These are phyloP conservation scores for Ormyrus labotus DNA, from an alignment of 2,888 invertebrate genomes.

Conservation along the genomic window DNA sequence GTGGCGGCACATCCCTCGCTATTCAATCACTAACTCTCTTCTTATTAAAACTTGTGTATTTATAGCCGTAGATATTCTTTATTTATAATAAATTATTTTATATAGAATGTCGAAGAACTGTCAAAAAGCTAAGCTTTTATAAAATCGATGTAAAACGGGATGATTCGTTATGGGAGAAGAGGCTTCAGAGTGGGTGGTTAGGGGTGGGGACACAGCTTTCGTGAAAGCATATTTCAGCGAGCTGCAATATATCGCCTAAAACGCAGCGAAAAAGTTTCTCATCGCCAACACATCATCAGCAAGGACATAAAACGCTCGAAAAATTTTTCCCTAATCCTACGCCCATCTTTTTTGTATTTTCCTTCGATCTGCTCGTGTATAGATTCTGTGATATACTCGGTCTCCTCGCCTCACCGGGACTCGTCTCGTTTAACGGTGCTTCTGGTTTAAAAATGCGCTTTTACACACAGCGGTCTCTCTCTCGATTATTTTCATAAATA, in stretches of 20 bases:
- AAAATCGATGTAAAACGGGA: constrained; percentile 48
- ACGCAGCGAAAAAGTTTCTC: constrained; percentile 35
- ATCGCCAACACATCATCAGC: constrained; percentile 2
- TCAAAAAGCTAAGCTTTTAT: constrained; percentile 48
- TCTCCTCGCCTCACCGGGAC: no score
- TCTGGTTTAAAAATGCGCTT: no score
- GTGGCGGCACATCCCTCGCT: neutral
- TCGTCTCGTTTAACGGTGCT: no score
- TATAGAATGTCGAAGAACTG: constrained; percentile 28
- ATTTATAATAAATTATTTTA: constrained; percentile 25
- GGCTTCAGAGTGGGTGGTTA: neutral
- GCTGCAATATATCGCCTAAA: constrained; percentile 18
- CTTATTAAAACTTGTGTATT: constrained; percentile 7
- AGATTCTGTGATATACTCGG: neutral
- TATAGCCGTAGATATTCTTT: constrained; percentile 4
- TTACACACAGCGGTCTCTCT: neutral
- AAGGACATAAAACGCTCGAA: constrained; percentile 49
- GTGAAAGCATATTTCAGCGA: neutral
- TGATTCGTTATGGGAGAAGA: neutral
- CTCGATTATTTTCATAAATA: neutral
- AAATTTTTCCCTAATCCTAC: constrained; percentile 6
- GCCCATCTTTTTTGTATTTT: neutral
- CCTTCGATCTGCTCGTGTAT: neutral
- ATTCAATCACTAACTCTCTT: neutral
- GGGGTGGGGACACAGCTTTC: neutral